Evolutionary conservation across 2,797 vertebrate species (phyloP).

Genomic region (Atherinosoma microstoma): DNA sequence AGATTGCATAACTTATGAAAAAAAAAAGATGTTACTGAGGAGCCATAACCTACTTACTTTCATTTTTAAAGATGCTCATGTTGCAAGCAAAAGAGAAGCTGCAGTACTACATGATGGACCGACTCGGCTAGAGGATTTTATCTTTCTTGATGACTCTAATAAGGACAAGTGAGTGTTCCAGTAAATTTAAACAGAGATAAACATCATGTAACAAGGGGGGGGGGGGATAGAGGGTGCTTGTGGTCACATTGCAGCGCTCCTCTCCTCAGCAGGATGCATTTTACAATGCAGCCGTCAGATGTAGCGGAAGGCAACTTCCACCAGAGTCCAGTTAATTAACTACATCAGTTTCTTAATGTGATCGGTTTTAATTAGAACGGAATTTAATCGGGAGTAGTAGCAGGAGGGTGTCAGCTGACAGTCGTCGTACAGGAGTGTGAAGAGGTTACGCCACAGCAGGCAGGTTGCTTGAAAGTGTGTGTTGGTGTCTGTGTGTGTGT

Average conservation of each 20-base stretch:
- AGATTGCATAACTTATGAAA: background rate
- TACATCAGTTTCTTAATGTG: slow-evolving; percentile 99
- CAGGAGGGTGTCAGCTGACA: slow-evolving; percentile 69
- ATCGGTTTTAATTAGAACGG: slow-evolving; percentile 99
- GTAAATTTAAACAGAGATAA: slow-evolving; percentile 25
- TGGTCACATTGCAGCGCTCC: slow-evolving; percentile 50
- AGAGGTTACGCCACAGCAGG: slow-evolving; percentile 86
- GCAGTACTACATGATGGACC: too few relatives aligned
- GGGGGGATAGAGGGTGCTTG: background rate
- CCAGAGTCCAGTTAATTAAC: slow-evolving; percentile 97
- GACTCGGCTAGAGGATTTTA: background rate
- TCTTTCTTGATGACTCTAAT: background rate
- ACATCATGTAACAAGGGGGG: background rate
- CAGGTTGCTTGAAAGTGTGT: slow-evolving; percentile 81
- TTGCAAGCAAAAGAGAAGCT: background rate
- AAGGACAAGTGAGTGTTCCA: slow-evolving; percentile 14
- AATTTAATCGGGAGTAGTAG: slow-evolving; percentile 93
- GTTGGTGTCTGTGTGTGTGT: slow-evolving; percentile 31
- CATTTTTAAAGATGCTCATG: background rate
- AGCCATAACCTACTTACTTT: background rate
- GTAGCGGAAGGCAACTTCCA: slow-evolving; percentile 88
- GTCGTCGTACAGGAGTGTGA: slow-evolving; percentile 34
- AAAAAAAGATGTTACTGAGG: slow-evolving; percentile 19
- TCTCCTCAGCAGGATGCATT: slow-evolving; percentile 80
- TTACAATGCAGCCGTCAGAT: slow-evolving; percentile 88